Base-by-base conservation (phyloP, 2,113 vertebrate genomes). In the Hymenochirus boettgeri region DNA sequence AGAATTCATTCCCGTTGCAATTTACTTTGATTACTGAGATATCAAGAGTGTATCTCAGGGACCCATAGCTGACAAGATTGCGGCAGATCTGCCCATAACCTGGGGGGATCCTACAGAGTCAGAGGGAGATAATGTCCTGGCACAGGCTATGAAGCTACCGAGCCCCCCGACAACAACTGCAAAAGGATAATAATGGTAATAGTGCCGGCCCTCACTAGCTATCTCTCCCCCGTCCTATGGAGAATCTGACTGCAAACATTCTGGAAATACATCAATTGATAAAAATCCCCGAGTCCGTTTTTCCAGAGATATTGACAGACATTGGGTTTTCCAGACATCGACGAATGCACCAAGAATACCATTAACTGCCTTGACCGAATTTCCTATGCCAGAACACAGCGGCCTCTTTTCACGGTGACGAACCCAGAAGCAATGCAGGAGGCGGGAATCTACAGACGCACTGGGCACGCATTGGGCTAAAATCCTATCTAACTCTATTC, bases 391-490 rank as follows among this genome's bases (percentile, higher is more conserved):
- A 95, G 84, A 99, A 99, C 88, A 96, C 92, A 66, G 86, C 90
- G 70, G 96, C 96, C 65, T 99, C 96, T 4, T 99, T 99, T 81
- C n/a, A n/a, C 94, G 96, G 47, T 99, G 96, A 78, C 74, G 82
- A 42, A 93, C 96, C 60, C 93, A 87, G 70, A 77, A 86, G 55
- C 90, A 93, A 75, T 99, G 96, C 75, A 89, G n/a, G 80, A 46
- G 70, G 25, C 1, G 96, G 96, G 15, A 98, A 80, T 73, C 93
- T 99, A 77, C 96, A 79, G 96, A 99, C 65, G 96, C 96, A 1
- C 83, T 95, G 70, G 96, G 96, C 74, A 92, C 99, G 96, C 80
- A 97, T 99, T 39, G 96, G 96, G n/a, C n/a, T 99, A 80, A 89
- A 89, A 29, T 17, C 0, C 13, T n/a, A n/a, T n/a, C n/a, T n/a